A percentile compares a stretch with the other conserved stretches of the same genome.
Conservation (phyloP, 2,113 vertebrate genomes). For the Mobula birostris region DNA sequence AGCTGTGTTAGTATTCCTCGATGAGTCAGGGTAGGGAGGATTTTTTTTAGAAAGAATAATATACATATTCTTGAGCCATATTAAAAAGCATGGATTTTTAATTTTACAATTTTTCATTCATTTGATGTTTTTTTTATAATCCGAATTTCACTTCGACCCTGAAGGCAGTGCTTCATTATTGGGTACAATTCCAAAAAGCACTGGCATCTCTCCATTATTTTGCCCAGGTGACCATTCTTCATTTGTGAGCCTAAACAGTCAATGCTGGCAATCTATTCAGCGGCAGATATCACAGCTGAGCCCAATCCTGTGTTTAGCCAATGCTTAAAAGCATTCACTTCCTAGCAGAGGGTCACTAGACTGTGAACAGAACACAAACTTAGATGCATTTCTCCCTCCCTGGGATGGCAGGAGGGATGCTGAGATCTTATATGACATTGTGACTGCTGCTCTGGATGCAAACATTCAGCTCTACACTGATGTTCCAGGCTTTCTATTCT, state of each 20-base stretch:
- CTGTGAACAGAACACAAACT: background rate
- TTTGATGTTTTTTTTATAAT: background rate
- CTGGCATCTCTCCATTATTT: slow-evolving; percentile 26
- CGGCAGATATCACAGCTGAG: slow-evolving; percentile 4
- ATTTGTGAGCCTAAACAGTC: slow-evolving; percentile 28
- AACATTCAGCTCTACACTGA: background rate
- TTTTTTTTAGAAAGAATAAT: background rate
- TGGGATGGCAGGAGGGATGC: background rate
- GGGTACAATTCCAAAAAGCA: background rate
- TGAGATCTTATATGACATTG: background rate
- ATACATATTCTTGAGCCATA: background rate
- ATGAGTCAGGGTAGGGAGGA: background rate
- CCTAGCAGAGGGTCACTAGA: background rate
- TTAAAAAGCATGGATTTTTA: background rate
- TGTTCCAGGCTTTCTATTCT: background rate
- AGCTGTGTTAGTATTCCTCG: background rate
- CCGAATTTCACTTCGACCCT: slow-evolving; percentile 3
- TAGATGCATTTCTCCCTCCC: background rate
- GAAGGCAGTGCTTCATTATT: slow-evolving; percentile 9
- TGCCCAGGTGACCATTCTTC: slow-evolving; percentile 26
- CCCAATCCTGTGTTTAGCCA: background rate
- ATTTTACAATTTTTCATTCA: background rate
- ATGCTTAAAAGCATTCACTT: background rate
- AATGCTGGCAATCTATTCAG: slow-evolving; percentile 26
- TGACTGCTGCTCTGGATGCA: background rate